Conservation (phyloP, 2,888 invertebrate genomes). For the Drosophila longiperda region DNA sequence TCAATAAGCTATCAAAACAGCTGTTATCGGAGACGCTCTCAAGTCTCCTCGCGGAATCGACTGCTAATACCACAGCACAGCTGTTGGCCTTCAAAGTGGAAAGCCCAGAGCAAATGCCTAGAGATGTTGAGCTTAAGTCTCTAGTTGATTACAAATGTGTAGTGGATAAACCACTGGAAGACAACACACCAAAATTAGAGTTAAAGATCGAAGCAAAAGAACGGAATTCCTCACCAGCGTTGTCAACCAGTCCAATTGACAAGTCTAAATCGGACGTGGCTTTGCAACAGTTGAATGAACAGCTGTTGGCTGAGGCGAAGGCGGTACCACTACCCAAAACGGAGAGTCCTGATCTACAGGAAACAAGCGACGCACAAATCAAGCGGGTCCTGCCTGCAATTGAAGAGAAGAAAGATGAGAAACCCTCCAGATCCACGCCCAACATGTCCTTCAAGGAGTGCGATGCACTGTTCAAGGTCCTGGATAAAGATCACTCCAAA, state of each 20-base stretch:
- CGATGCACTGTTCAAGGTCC: constrained; percentile 63
- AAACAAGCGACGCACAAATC: not conserved
- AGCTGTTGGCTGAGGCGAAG: not conserved
- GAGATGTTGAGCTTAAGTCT: constrained; percentile 5
- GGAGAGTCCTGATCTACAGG: not conserved
- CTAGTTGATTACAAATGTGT: constrained; percentile 1
- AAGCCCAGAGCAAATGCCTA: not conserved
- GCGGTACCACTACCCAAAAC: not conserved
- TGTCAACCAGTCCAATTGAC: not conserved
- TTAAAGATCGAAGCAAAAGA: not conserved
- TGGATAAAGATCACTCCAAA: constrained; percentile 54
- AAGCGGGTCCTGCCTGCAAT: not conserved
- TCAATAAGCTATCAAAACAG: not conserved
- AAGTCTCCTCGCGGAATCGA: not conserved
- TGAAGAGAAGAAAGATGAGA: constrained; percentile 19
- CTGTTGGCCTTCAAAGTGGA: not conserved
- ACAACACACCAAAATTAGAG: not conserved
- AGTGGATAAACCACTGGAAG: not conserved
- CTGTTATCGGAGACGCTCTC: not conserved
- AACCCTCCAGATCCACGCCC: constrained; percentile 1
- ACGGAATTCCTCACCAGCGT: not conserved
- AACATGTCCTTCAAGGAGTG: constrained; percentile 44
- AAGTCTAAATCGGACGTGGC: not conserved
- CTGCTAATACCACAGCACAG: not conserved
- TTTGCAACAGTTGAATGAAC: not conserved